Evolutionary conservation across 1,140 invertebrate species (phyloP), one percentile per base, ranked within the genome.

Genomic region (Formica selysi): DNA sequence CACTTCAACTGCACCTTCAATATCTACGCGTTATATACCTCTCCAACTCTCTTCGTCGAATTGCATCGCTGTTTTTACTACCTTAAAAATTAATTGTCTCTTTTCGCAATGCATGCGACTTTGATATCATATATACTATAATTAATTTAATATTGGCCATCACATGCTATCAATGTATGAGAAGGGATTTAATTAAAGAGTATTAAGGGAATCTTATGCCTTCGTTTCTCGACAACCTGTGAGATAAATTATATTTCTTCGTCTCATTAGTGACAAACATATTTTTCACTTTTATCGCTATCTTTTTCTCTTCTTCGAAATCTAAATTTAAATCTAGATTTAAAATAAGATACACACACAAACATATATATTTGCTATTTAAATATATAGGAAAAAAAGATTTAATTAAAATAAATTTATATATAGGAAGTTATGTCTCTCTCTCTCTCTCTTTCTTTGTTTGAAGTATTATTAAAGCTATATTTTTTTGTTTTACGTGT

Each of bases 1-100:
- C 93, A 93, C 90, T 92, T 86, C 86, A 78, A 89, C 88, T 85
- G 86, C 71, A 84, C 89, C 86, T 88, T 90, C 83, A 64, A 79
- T 86, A 32, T 88, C 86, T 65, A 22, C 74, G 83, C 84, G 64
- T 85, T 86, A 81, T 81, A 59, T 74, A 51, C 59, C 76, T 67
- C 38, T 48, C 62, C 36, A 83, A 73, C 67, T 57, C 70, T 22
- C 44, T 32, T 44, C 54, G 22, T 41, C 44, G 19, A 73, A 19
- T 67, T 16, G 68, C 54, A 76, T 29, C 32, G 71, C 11, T 61
- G 59, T 74, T 76, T 78, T 67, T 73, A 44, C 44, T 79, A 48
- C 41, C 59, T 79, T 32, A 65, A 85, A 64, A 85, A 65, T 76
- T 22, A 76, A 54, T 54, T 22, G 38, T 26, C 74, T 85, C 32